Evolutionary conservation across 2,797 vertebrate species (phyloP).

Genomic region (Mionectes olivaceus): DNA sequence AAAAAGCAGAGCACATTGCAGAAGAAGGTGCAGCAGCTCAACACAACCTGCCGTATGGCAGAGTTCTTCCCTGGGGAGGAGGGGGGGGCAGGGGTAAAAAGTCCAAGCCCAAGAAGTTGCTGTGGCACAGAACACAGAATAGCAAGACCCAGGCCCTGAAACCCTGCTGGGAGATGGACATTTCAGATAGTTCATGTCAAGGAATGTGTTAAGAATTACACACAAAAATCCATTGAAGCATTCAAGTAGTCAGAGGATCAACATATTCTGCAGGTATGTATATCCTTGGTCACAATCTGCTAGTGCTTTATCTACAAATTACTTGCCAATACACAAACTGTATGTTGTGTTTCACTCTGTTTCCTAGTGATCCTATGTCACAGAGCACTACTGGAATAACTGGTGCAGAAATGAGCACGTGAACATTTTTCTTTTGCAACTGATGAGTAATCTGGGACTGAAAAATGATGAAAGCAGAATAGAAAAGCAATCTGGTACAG

Average conservation of each 20-base stretch:
- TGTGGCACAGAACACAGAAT: background rate
- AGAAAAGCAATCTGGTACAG: background rate
- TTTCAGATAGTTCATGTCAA: background rate
- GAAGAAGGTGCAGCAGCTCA: background rate
- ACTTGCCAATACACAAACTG: background rate
- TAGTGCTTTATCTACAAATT: background rate
- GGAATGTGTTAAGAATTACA: background rate
- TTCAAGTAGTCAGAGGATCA: background rate
- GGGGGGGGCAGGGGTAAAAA: accelerated
- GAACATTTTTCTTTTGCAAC: conserved; percentile 12
- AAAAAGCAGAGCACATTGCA: background rate
- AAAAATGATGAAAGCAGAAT: conserved; percentile 12
- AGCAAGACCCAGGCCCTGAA: background rate
- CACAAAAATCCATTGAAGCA: background rate
- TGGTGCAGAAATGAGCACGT: background rate
- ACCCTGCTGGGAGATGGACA: background rate
- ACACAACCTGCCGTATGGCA: background rate
- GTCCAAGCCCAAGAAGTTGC: background rate
- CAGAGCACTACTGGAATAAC: background rate
- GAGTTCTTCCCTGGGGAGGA: background rate
- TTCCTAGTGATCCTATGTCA: background rate
- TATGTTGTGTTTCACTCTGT: background rate
- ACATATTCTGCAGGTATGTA: background rate
- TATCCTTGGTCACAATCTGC: background rate
- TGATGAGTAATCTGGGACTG: background rate